Base-by-base conservation (phyloP, 2,888 invertebrate species). In the Netelia inedita region DNA sequence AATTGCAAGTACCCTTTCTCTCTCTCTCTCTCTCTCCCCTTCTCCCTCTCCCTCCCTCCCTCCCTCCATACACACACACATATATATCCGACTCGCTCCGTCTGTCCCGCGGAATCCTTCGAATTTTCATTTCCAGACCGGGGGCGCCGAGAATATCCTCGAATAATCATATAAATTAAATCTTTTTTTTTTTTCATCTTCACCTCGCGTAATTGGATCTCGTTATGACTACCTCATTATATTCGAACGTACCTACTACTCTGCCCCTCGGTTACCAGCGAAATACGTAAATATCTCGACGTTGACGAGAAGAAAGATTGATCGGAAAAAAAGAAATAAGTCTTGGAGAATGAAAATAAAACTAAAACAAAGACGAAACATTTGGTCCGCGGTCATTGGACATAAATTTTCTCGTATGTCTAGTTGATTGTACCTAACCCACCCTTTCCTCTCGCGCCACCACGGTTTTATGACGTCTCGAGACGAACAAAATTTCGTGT, bases 1-100 rank as follows among this genome's bases (percentile, higher is more conserved):
- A 83, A 74, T 82, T 61, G 79, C 61, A 63, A 72, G 59, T 80
- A 68, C 50, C 72, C 72, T 79, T 63, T 41, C 69, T 23, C 63
- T 68, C 6, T 57, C 19, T 41, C 65, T 65, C 50, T 35, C 41
- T 41, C 57, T 79, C 79, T 59, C 55, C n/a, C n/a, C n/a, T n/a
- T 46, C 79, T 68, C 75, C 73, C 61, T 65, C 35, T 73, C 28
- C 55, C 23, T 73, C 11, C n/a, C 23, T 5, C 5, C 3, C 28
- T 5, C 28, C n/a, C n/a, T n/a, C n/a, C n/a, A n/a, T n/a, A 3
- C 28, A 28, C 5, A 28, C 5, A 28, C 5, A 28, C 2, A 23
- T 28, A 28, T 28, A 28, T 28, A 28, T 28, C 5, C 28, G 28
- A 23, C 16, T 69, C 73, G 41, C 76, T 59, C 78, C n/a, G 14